These are phyloP conservation scores for Lasioglossum vierecki DNA, from an alignment of 2,888 invertebrate species.

Conservation along the genomic window DNA sequence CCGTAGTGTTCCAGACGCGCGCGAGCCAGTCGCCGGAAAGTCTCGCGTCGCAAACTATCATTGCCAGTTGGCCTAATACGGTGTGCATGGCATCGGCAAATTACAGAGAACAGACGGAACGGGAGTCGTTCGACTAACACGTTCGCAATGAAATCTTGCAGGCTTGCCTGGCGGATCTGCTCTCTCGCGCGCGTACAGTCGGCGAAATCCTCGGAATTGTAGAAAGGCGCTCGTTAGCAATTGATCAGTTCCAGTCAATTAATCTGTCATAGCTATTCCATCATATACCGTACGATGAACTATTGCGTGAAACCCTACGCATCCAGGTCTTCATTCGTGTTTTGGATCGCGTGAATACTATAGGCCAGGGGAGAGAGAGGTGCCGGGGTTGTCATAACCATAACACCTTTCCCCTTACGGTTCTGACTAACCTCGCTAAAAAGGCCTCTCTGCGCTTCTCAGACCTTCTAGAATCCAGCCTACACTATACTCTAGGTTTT, in stretches of 20 bases:
- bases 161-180: slow-evolving; percentile 60
- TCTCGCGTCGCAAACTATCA: slow-evolving; percentile 8
- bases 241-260: neutral
- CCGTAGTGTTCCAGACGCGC: neutral
- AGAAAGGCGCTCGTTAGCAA: neutral
- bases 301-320: too few species aligned
- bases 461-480: too few species aligned
- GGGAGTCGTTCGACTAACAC: slow-evolving; percentile 49
- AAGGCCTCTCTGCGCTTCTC: too few species aligned
- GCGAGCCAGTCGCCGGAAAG: neutral
- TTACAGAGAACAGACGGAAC: slow-evolving; percentile 56
- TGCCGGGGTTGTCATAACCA: too few species aligned
- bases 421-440: too few species aligned
- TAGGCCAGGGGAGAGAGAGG: too few species aligned
- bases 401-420: too few species aligned
- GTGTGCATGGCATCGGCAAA: slow-evolving; percentile 23
- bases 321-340: neutral
- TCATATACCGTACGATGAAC: too few species aligned
- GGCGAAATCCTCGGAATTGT: neutral
- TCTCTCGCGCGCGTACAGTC: slow-evolving; percentile 49
- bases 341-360: too few species aligned
- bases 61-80: slow-evolving; percentile 21
- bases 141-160: slow-evolving; percentile 75
- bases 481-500: too few species aligned
- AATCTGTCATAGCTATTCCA: neutral